Evolutionary conservation across 92 coral and sea anemone genomes (phyloP), one percentile per base, ranked within the genome.

Genomic region (Epizoanthus rinbou): DNA sequence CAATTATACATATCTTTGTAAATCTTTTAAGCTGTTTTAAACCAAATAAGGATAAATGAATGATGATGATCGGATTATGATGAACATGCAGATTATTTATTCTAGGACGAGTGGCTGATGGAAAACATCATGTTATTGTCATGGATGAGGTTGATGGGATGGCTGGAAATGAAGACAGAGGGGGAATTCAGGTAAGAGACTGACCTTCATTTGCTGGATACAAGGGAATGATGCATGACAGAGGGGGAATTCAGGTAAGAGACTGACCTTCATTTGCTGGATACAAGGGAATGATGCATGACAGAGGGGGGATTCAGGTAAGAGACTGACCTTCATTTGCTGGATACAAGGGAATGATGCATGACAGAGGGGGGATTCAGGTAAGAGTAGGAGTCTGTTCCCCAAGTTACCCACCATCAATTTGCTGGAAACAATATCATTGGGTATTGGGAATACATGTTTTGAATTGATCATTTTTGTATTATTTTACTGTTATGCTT

Each of bases 101-200:
- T 54, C 33, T 68, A 86, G 94, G 75, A 6, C 83, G 71, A 35
- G 87, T 82, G 70, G 78, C 91, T 13, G 94, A 91, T 21, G 85
- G 92, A 4, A 87, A 86, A 25, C 92, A 87, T 57, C 98, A 95
- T 57, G 94, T 90, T 19, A 92, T 95, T 17, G 78, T 95, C 57
- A 95, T 95, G 98, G 98, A 95, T 70, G 98, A 95, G 52, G 98
- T 95, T 15, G 98, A 95, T 50, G 98, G 98, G 2, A 95, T 95
- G 98, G 98, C 98, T 37, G 98, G 98, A 21, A 95, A 93, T 82
- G 98, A 95, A 80, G 98, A 93, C 90, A 86, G 98, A 65, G 98
- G 98, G 5, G 98, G 98, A n/a, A 88, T 95, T 92, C 98, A 93
- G 85, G 97, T 88, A 37, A 17, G 33, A 11, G 41, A 8, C 25